Evolutionary conservation across 2,888 invertebrate genomes (phyloP), one percentile per base, ranked within the genome.

Genomic region (Drosophila vallismaia): DNA sequence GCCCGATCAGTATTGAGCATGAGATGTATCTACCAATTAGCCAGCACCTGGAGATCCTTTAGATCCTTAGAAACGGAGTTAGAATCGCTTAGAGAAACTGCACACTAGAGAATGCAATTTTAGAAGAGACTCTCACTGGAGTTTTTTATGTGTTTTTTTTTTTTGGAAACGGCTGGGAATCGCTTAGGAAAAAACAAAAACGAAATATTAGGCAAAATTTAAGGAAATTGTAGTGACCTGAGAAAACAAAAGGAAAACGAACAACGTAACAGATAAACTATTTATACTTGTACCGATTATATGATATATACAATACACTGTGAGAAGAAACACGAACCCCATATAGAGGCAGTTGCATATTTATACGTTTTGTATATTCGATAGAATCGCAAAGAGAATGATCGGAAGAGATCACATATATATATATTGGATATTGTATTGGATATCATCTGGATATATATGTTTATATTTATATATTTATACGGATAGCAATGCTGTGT

Each of bases 141-240:
- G 28, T 50, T 50, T 64, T 59, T 51, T n/a, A 14, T 38, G 4
- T 38, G 14, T 31, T 45, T 69, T 68, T 60, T 71, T 68, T 66
- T 71, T 71, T 56, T 44, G 53, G 55, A 64, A 86, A 50, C 75
- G 77, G 71, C 81, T 85, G 81, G 78, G 73, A 70, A 62, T 68
- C 57, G 69, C 74, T 74, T 79, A 29, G 24, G 26, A 40, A 55
- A 48, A 44, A 33, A 50, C 38, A 50, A 19, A 50, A 49, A 10
- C 9, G 10, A 67, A 51, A 77, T 67, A 58, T 64, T 71, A 83
- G 44, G n/a, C n/a, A 36, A 60, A 79, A 82, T 79, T 63, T 69
- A 71, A 82, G 57, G 69, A 79, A 82, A 86, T 64, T 71, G 87
- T 88, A 83, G 83, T 81, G 82, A 88, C 88, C 88, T 88, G 83